Conservation (phyloP, 1,140 invertebrate species). For the Cotesia vestalis region DNA sequence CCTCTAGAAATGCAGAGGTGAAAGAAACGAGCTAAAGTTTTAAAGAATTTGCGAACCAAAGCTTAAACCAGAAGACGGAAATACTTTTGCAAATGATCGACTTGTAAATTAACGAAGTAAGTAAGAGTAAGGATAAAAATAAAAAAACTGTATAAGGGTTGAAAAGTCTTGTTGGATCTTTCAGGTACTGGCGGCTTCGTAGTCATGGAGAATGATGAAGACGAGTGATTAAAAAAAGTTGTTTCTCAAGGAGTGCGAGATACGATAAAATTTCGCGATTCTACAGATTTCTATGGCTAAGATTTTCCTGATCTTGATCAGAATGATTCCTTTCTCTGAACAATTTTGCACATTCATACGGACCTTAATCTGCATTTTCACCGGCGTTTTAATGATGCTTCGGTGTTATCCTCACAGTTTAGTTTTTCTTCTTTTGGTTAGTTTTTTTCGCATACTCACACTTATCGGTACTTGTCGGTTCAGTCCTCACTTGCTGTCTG, state of each 20-base stretch:
- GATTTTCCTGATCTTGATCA: no score
- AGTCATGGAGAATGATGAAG: slow-evolving; percentile 30
- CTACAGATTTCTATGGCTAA: no score
- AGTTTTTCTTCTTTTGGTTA: background rate
- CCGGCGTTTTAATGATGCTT: no score
- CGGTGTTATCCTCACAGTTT: no score
- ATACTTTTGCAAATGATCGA: slow-evolving; percentile 34
- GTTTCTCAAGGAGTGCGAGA: background rate
- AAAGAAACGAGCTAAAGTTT: background rate
- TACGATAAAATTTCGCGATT: no score
- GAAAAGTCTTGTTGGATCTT: slow-evolving; percentile 26
- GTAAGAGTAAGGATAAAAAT: slow-evolving; percentile 14
- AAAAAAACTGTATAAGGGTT: slow-evolving; percentile 20
- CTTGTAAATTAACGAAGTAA: slow-evolving; percentile 35
- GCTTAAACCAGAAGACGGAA: slow-evolving; percentile 17
- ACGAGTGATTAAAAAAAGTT: slow-evolving; percentile 12
- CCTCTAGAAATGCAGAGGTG: background rate
- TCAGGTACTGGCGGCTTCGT: slow-evolving; percentile 10
- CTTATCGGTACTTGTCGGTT: slow-evolving; percentile 15
- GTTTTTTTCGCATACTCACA: no score
- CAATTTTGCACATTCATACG: no score
- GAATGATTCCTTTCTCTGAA: no score
- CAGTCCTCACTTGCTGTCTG: slow-evolving; percentile 11
- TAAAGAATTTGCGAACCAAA: slow-evolving; percentile 4
- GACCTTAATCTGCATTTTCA: no score